These are phyloP conservation scores for Bombus waltoni DNA, from an alignment of 1,140 invertebrate species.

Conservation along the genomic window DNA sequence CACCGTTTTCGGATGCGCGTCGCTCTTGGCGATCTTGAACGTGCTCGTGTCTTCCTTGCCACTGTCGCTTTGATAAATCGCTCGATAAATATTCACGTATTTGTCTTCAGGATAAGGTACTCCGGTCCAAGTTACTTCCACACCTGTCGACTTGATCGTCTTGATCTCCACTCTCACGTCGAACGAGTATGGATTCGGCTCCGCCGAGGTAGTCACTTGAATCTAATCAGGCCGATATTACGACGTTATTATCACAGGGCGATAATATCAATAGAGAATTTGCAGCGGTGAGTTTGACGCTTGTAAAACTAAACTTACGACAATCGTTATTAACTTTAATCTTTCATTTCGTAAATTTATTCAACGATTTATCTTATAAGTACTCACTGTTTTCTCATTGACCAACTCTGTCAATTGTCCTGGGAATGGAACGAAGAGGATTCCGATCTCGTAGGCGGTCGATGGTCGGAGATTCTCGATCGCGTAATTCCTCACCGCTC, in stretches of 20 bases:
- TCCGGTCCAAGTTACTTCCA: slow-evolving; percentile 91
- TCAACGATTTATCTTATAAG: not conserved
- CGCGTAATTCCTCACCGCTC: slow-evolving; percentile 88
- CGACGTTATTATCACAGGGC: too few relatives aligned
- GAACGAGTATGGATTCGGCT: slow-evolving; percentile 91
- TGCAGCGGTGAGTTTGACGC: too few relatives aligned
- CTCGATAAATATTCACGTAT: slow-evolving; percentile 94
- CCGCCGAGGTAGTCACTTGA: slow-evolving; percentile 74
- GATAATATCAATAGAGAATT: not conserved
- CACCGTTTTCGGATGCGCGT: slow-evolving; percentile 87
- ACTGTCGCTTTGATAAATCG: slow-evolving; percentile 90
- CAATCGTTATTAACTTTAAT: too few relatives aligned
- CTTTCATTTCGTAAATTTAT: too few relatives aligned
- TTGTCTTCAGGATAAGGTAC: slow-evolving; percentile 94
- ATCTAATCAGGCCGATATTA: slow-evolving; percentile 62
- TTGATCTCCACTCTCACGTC: slow-evolving; percentile 89
- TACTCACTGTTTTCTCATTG: slow-evolving; percentile 86
- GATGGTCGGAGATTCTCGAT: slow-evolving; percentile 89
- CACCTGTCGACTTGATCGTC: slow-evolving; percentile 88
- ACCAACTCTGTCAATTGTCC: slow-evolving; percentile 89
- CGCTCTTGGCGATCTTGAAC: slow-evolving; percentile 92
- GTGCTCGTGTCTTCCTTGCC: slow-evolving; percentile 90
- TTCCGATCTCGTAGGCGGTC: slow-evolving; percentile 89
- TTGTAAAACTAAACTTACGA: too few relatives aligned
- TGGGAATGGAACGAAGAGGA: slow-evolving; percentile 90